A percentile compares a stretch with the other conserved stretches of the same genome.
Conservation (phyloP, 2,888 invertebrate species). For the Phragmatobia fuliginosa region DNA sequence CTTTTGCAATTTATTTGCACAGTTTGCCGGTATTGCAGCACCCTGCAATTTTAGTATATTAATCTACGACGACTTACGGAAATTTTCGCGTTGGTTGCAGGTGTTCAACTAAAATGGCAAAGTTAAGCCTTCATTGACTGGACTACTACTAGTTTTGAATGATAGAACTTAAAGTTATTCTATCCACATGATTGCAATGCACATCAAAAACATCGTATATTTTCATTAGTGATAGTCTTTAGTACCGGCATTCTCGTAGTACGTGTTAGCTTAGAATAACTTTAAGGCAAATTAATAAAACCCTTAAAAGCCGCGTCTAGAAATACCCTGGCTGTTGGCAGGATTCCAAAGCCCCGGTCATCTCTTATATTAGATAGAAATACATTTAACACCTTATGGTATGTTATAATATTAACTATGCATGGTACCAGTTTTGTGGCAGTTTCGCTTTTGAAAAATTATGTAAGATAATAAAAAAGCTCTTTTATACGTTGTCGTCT, state of each 20-base stretch:
- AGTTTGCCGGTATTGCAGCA: no score
- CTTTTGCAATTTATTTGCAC: no score
- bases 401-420: slow-evolving; percentile 36
- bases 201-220: slow-evolving; percentile 28
- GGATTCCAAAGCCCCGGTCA: slow-evolving; percentile 70
- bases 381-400: slow-evolving; percentile 50
- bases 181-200: slow-evolving; percentile 19
- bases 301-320: slow-evolving; percentile 79
- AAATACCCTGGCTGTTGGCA: slow-evolving; percentile 77
- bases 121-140: no score
- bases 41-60: no score
- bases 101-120: no score
- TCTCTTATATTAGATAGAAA: slow-evolving; percentile 68
- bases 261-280: slow-evolving; percentile 67
- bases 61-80: no score
- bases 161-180: slow-evolving; percentile 7
- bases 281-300: slow-evolving; percentile 83
- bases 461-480: slow-evolving; percentile 22
- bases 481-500: slow-evolving; percentile 1
- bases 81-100: no score
- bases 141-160: slow-evolving; percentile 19
- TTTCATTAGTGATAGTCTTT: slow-evolving; percentile 32
- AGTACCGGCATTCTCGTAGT: slow-evolving; percentile 50
- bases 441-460: slow-evolving; percentile 26
- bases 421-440: slow-evolving; percentile 13